Conservation (phyloP, 2,797 vertebrate species). For the Microchirus variegatus region DNA sequence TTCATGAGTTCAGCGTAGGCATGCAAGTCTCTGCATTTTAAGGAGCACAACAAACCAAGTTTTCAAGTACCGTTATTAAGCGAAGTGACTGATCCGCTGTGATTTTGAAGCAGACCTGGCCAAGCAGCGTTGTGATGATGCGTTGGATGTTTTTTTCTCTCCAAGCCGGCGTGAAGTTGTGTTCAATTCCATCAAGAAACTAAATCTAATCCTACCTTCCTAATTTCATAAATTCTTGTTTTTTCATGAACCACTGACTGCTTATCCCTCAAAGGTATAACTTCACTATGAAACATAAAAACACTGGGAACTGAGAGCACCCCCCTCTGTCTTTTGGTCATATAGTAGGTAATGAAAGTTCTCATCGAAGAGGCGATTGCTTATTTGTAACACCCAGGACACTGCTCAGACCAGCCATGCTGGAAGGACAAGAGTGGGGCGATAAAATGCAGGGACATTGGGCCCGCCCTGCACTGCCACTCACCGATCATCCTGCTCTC, state of each 20-base stretch:
- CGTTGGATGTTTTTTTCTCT: background rate
- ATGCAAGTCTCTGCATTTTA: background rate
- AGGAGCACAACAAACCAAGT: background rate
- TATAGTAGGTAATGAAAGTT: slow-evolving; percentile 13
- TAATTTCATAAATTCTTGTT: slow-evolving; percentile 54
- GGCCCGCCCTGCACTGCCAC: slow-evolving; percentile 11
- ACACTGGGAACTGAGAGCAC: slow-evolving; percentile 22
- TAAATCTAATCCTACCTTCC: slow-evolving; percentile 47
- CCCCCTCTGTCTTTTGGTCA: slow-evolving; percentile 14
- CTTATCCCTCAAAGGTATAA: slow-evolving; percentile 40
- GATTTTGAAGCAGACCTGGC: slow-evolving; percentile 44
- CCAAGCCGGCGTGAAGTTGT: slow-evolving; percentile 28
- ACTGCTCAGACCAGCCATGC: slow-evolving; percentile 64
- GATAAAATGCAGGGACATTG: slow-evolving; percentile 76
- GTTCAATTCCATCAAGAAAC: slow-evolving; percentile 54
- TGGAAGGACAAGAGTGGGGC: slow-evolving; percentile 64
- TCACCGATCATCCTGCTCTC: slow-evolving; percentile 39
- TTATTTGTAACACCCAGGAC: slow-evolving; percentile 63
- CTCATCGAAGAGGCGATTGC: slow-evolving; percentile 45
- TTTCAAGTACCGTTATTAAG: slow-evolving; percentile 33
- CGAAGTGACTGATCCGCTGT: slow-evolving; percentile 40
- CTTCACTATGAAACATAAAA: slow-evolving; percentile 35
- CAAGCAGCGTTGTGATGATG: slow-evolving; percentile 17
- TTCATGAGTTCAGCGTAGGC: slow-evolving; percentile 51
- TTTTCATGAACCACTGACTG: slow-evolving; percentile 43